These are phyloP conservation scores for Hesperia comma DNA, from an alignment of 2,888 invertebrate genomes.

Conservation along the genomic window DNA sequence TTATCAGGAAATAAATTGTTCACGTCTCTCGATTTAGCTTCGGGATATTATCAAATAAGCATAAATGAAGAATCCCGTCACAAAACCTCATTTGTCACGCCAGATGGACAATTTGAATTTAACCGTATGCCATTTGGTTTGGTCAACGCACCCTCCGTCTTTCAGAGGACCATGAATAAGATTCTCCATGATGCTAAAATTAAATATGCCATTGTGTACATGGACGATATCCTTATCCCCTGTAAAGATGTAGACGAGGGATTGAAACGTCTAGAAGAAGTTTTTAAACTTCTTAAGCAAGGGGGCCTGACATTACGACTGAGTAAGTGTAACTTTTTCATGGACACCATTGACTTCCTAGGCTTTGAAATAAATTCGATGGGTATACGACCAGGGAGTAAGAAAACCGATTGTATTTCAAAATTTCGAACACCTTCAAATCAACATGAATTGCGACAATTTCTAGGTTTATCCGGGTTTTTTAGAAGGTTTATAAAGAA, in stretches of 20 bases:
- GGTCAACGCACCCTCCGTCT: neutral
- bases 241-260: too few relatives aligned
- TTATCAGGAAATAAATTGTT: too few relatives aligned
- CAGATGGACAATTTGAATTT: neutral
- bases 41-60: slow-evolving; percentile 27
- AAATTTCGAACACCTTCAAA: slow-evolving; percentile 24
- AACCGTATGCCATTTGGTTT: slow-evolving; percentile 35
- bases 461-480: slow-evolving; percentile 45
- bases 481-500: slow-evolving; percentile 42
- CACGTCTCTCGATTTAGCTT: too few relatives aligned
- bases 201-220: neutral
- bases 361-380: neutral
- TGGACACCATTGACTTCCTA: too few relatives aligned
- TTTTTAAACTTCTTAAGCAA: too few relatives aligned
- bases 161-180: neutral
- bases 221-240: neutral
- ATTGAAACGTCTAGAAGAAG: too few relatives aligned
- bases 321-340: too few relatives aligned
- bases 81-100: neutral
- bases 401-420: neutral
- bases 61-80: too few relatives aligned
- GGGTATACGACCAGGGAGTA: neutral
- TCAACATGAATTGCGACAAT: slow-evolving; percentile 47
- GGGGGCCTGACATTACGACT: too few relatives aligned
- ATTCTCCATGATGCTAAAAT: neutral